Percentiles rank a stretch among this genome's conserved stretches.
Evolutionary conservation across 92 coral and sea anemone species (phyloP).

Genomic region (Phenganax marumi): DNA sequence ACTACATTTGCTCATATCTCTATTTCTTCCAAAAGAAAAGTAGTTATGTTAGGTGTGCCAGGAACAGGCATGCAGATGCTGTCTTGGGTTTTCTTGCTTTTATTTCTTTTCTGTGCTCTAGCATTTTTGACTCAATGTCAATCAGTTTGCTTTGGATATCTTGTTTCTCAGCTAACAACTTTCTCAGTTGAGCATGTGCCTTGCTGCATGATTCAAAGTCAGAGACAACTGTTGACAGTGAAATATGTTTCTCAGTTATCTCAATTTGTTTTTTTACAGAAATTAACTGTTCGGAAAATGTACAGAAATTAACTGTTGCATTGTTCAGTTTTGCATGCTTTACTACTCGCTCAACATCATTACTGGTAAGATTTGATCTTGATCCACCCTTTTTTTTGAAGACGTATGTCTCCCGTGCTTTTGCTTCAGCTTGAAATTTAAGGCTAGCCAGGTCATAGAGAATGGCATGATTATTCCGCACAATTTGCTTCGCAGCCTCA

Average conservation of each 20-base stretch:
- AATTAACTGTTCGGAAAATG: not conserved
- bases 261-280: conserved; percentile 8
- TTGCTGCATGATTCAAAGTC: conserved; percentile 12
- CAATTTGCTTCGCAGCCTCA: conserved; percentile 41
- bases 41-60: conserved; percentile 6
- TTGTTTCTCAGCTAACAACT: conserved; percentile 36
- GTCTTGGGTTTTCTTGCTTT: not conserved
- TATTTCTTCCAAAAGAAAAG: not conserved
- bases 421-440: conserved; percentile 44
- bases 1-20: not conserved
- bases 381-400: conserved; percentile 31
- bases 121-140: conserved; percentile 38
- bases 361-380: conserved; percentile 37
- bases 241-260: conserved; percentile 14
- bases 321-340: conserved; percentile 17
- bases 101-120: conserved; percentile 10
- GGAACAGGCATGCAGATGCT: conserved; percentile 14
- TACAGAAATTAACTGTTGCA: not conserved
- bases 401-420: conserved; percentile 45
- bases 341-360: not conserved
- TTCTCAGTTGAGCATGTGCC: conserved; percentile 7
- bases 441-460: conserved; percentile 43
- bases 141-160: conserved; percentile 41
- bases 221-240: not conserved
- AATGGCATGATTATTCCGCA: conserved; percentile 21